These are phyloP conservation scores for Coccyzus lansbergi DNA, from an alignment of 2,797 vertebrate species.

Conservation along the genomic window DNA sequence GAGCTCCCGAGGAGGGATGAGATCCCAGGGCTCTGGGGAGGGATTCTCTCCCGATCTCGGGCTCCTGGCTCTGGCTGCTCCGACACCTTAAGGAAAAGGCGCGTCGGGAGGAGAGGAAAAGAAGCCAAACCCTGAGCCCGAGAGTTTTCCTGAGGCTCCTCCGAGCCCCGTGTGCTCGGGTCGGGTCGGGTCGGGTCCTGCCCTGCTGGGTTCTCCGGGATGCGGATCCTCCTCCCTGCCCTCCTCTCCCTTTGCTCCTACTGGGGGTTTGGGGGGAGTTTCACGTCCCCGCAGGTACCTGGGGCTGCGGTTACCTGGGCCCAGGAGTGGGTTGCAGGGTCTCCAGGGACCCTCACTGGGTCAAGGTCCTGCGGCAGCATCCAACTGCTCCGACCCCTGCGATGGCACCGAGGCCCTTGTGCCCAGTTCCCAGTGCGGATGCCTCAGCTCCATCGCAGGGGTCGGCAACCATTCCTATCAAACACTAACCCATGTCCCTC, in stretches of 20 bases:
- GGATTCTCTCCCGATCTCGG: too few relatives aligned
- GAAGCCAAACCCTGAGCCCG: background rate
- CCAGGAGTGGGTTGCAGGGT: background rate
- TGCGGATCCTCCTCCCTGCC: background rate
- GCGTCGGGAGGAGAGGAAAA: background rate
- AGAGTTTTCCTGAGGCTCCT: background rate
- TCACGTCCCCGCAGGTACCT: background rate
- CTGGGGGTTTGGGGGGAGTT: background rate
- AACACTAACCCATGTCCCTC: too few relatives aligned
- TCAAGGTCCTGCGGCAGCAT: too few relatives aligned
- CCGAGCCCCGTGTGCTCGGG: background rate
- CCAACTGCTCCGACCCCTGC: too few relatives aligned
- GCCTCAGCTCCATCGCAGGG: too few relatives aligned
- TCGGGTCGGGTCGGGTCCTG: background rate
- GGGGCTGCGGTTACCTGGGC: background rate
- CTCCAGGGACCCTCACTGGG: background rate
- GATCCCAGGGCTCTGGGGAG: too few relatives aligned
- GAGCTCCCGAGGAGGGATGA: too few relatives aligned
- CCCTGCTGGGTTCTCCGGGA: background rate
- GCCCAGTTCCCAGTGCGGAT: too few relatives aligned
- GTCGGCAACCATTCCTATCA: too few relatives aligned
- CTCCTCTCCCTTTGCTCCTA: background rate
- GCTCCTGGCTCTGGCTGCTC: background rate
- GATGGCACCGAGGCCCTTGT: too few relatives aligned
- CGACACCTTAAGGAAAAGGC: background rate